These are phyloP conservation scores for Flexamia atlantica DNA, from an alignment of 2,888 invertebrate genomes.

Conservation along the genomic window DNA sequence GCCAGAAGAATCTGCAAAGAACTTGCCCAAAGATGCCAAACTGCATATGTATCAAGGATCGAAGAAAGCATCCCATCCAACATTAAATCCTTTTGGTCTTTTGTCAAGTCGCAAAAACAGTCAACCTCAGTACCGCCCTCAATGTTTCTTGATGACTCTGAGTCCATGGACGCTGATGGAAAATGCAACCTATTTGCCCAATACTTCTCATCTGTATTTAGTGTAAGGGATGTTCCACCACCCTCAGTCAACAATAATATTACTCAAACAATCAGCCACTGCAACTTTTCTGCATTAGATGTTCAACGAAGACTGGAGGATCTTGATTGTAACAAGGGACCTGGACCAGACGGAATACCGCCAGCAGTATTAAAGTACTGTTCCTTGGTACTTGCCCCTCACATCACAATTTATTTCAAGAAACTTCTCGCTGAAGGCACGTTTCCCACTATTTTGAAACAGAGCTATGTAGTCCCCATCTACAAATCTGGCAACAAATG, in stretches of 20 bases:
- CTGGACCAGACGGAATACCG: slow-evolving; percentile 10
- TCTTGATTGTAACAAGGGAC: background rate
- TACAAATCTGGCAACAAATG: slow-evolving; percentile 9
- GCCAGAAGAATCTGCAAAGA: background rate
- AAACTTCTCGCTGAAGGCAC: background rate
- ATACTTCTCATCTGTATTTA: slow-evolving; percentile 26
- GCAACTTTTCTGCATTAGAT: background rate
- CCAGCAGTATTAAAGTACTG: background rate
- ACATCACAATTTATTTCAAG: background rate
- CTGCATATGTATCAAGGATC: background rate
- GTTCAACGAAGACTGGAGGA: slow-evolving; percentile 1
- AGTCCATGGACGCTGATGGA: background rate
- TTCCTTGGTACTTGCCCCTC: background rate
- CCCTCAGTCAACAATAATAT: background rate
- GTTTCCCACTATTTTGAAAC: slow-evolving; percentile 11
- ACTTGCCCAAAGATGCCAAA: background rate
- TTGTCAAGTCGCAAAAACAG: background rate
- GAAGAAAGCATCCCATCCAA: background rate
- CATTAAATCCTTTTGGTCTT: background rate
- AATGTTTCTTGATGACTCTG: background rate
- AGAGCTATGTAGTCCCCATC: background rate
- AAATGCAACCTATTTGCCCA: slow-evolving; percentile 34
- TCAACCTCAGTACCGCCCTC: background rate
- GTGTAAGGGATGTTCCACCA: background rate
- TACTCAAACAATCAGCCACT: background rate